Conservation (phyloP, 2,888 invertebrate genomes). For the Microplitis manilae region DNA sequence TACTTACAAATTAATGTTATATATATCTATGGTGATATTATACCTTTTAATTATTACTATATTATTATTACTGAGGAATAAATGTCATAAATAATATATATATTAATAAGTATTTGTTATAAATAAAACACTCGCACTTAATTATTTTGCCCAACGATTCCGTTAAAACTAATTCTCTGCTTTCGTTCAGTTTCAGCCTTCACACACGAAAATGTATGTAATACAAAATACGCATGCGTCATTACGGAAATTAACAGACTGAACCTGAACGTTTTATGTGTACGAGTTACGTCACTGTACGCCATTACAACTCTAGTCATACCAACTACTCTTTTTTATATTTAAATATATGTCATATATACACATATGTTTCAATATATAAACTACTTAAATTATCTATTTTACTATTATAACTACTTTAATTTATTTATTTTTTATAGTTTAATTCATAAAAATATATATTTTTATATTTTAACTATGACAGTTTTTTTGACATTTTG, state of each 20-base stretch:
- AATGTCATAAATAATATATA: neutral
- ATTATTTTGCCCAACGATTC: constrained; percentile 63
- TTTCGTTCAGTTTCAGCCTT: constrained; percentile 59
- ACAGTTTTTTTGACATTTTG: no score
- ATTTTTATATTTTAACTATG: no score
- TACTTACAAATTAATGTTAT: neutral
- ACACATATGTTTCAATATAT: no score
- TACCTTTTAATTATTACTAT: neutral
- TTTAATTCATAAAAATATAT: no score
- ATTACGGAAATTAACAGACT: constrained; percentile 58
- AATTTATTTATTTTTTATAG: no score
- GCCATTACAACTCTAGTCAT: constrained; percentile 57
- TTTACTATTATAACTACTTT: no score
- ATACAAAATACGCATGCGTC: constrained; percentile 64
- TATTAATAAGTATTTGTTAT: no score
- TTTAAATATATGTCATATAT: no score
- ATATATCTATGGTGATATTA: neutral
- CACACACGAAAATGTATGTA: neutral
- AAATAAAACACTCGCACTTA: constrained; percentile 44
- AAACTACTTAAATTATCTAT: no score
- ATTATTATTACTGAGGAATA: neutral
- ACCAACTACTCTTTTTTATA: constrained; percentile 51
- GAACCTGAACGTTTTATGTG: neutral
- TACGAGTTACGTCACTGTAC: constrained; percentile 54
- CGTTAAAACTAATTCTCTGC: constrained; percentile 68